Conservation (phyloP, 2,797 vertebrate species). For the Leptoclinus maculatus region DNA sequence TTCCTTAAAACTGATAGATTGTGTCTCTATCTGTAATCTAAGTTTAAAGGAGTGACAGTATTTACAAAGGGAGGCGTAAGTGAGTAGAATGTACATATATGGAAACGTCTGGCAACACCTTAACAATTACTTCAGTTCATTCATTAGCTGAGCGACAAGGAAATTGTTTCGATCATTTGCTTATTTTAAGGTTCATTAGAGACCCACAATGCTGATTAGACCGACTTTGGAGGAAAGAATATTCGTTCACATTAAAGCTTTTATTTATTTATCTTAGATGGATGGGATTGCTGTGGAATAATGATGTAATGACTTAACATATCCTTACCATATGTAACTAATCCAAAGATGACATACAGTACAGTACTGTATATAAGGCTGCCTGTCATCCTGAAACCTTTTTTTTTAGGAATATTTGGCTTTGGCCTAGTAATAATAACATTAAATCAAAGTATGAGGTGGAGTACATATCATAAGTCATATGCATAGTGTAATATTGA, state of each 20-base stretch:
- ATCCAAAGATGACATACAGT: conserved; percentile 35
- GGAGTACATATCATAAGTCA: background rate
- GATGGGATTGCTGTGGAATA: conserved; percentile 51
- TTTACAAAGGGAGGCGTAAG: conserved; percentile 1
- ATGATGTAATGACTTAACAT: conserved; percentile 59
- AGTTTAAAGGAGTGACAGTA: background rate
- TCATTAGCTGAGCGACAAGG: conserved; percentile 51
- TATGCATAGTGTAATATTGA: background rate
- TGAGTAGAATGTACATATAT: conserved; percentile 11
- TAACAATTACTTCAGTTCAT: conserved; percentile 36
- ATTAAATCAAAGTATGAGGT: conserved; percentile 8
- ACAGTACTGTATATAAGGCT: conserved; percentile 7
- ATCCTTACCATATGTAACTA: conserved; percentile 60
- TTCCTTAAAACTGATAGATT: background rate
- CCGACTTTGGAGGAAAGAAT: conserved; percentile 11
- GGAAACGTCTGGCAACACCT: conserved; percentile 70
- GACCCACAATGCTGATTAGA: conserved; percentile 49
- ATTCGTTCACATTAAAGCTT: conserved; percentile 19
- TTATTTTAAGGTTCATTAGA: conserved; percentile 65
- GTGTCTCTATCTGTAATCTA: background rate
- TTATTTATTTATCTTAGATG: conserved; percentile 46
- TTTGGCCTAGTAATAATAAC: conserved; percentile 15
- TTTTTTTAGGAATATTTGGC: conserved; percentile 26
- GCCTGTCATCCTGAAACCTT: conserved; percentile 15
- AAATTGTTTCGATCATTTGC: conserved; percentile 41